Conservation (phyloP, 1,140 invertebrate species). For the Tachypleus tridentatus region DNA sequence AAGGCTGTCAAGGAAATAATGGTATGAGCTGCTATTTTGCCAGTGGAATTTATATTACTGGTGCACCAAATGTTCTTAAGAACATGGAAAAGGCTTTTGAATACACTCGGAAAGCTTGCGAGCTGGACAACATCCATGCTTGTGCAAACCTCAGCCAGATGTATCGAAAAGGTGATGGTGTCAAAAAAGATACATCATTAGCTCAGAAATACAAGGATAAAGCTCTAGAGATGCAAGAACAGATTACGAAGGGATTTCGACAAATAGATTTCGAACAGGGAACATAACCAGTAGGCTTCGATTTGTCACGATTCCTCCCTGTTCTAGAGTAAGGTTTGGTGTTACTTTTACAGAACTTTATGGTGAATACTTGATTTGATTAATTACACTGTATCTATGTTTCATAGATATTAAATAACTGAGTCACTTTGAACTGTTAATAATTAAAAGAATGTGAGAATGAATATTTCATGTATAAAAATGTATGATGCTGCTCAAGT, state of each 20-base stretch:
- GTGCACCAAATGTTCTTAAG: constrained; percentile 49
- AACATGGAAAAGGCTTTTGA: constrained; percentile 60
- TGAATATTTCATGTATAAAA: too few species aligned
- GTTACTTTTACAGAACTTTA: too few species aligned
- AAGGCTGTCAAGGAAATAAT: constrained; percentile 51
- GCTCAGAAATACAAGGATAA: constrained; percentile 56
- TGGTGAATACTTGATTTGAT: too few species aligned
- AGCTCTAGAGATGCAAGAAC: constrained; percentile 53
- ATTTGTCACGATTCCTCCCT: too few species aligned
- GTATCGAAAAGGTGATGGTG: constrained; percentile 50
- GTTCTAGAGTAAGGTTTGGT: too few species aligned
- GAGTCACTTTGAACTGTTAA: too few species aligned
- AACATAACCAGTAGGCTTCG: background rate
- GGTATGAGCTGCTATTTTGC: constrained; percentile 65
- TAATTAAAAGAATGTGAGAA: too few species aligned
- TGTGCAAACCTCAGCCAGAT: constrained; percentile 77
- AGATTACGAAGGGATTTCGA: constrained; percentile 38
- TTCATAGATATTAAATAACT: too few species aligned
- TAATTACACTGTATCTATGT: too few species aligned
- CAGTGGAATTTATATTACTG: constrained; percentile 59
- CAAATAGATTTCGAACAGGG: constrained; percentile 1
- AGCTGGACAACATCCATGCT: constrained; percentile 63
- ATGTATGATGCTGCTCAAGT: too few species aligned
- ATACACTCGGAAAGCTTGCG: constrained; percentile 59
- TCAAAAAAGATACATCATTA: constrained; percentile 51